These are phyloP conservation scores for Drosophila ochracea DNA, from an alignment of 2,888 invertebrate genomes.

Conservation along the genomic window DNA sequence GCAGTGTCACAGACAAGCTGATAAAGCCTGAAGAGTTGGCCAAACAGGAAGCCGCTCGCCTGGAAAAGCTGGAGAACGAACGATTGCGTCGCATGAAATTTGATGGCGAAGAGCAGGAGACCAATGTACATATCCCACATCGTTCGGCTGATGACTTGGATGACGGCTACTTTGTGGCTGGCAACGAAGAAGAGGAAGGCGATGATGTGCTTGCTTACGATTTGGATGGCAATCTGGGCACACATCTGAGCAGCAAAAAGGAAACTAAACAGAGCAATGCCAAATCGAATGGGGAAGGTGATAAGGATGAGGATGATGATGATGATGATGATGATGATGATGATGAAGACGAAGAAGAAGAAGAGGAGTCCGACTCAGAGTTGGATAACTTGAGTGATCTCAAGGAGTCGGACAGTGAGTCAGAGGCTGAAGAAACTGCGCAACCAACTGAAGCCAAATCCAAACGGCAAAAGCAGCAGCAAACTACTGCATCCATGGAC, in stretches of 20 bases:
- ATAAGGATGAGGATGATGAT: constrained; percentile 42
- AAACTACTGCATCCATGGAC: constrained; percentile 8
- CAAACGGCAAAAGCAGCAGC: constrained; percentile 8
- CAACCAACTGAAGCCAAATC: constrained; percentile 19
- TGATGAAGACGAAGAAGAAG: constrained; percentile 64
- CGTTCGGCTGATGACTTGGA: constrained; percentile 94
- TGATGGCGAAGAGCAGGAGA: constrained; percentile 84
- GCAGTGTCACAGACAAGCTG: constrained; percentile 91
- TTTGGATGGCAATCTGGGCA: constrained; percentile 78
- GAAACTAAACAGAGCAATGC: constrained; percentile 70
- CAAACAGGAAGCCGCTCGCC: constrained; percentile 90
- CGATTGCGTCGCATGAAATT: constrained; percentile 92
- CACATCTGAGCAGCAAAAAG: constrained; percentile 55
- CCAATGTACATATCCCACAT: constrained; percentile 86
- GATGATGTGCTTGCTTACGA: constrained; percentile 81
- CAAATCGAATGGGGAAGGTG: constrained; percentile 54
- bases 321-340: constrained; percentile 66
- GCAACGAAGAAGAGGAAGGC: constrained; percentile 75
- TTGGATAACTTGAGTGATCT: constrained; percentile 84
- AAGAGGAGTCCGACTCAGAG: constrained; percentile 81
- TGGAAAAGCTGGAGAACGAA: constrained; percentile 92
- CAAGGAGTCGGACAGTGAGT: constrained; percentile 83
- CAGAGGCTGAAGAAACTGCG: constrained; percentile 73
- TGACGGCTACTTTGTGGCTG: constrained; percentile 90
- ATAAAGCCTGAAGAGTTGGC: constrained; percentile 94